phyloP scores from a whole-genome alignment of 2,113 vertebrate species.

The Xenus cinereus region DNA sequence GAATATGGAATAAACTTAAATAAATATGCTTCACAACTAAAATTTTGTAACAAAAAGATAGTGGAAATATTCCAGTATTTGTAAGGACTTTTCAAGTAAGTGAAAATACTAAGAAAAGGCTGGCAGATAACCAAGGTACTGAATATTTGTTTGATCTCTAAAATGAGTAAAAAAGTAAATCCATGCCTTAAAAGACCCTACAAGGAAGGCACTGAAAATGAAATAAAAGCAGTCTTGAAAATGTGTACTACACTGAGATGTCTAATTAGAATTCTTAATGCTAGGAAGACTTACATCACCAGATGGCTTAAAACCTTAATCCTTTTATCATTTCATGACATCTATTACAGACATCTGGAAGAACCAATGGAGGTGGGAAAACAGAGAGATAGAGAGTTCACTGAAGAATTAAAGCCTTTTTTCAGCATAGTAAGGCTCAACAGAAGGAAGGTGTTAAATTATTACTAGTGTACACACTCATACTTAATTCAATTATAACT shows the following conservation, averaged over 20 bases:
- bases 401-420: neutral
- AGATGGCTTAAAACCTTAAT: conserved; percentile 23
- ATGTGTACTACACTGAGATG: neutral
- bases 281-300: neutral
- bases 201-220: neutral
- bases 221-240: neutral
- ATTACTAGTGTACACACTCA: neutral
- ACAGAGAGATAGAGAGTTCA: neutral
- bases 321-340: conserved; percentile 32
- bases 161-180: neutral
- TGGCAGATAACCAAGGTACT: neutral
- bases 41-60: neutral
- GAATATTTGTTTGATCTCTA: neutral
- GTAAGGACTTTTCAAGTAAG: neutral
- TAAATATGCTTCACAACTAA: neutral
- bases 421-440: neutral
- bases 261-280: neutral
- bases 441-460: conserved; percentile 6
- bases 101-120: neutral
- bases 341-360: neutral
- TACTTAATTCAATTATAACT: conserved; percentile 3
- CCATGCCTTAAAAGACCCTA: neutral
- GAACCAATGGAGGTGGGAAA: neutral
- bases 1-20: neutral
- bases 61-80: neutral